These are phyloP conservation scores for Oreamnos americanus DNA, from an alignment of 2,113 vertebrate species.

Conservation along the genomic window DNA sequence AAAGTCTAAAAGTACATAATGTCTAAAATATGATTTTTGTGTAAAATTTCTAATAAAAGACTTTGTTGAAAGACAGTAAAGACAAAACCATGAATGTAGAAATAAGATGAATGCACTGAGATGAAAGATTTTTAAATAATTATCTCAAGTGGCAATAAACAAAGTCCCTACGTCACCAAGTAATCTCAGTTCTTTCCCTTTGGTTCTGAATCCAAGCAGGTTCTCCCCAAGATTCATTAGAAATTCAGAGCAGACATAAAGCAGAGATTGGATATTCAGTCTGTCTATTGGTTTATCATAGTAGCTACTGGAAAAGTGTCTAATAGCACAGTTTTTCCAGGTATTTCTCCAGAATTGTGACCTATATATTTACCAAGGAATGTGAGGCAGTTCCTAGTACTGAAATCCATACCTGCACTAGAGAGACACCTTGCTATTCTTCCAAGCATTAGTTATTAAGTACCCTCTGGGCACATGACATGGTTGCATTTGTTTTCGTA, in stretches of 20 bases:
- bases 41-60: neutral
- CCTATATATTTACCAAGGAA: neutral
- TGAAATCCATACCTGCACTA: neutral
- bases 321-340: neutral
- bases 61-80: neutral
- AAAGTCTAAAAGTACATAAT: neutral
- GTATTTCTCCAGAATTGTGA: neutral
- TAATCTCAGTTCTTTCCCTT: neutral
- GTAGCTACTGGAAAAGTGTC: neutral
- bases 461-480: neutral
- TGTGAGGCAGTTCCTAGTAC: no score
- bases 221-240: neutral
- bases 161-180: neutral
- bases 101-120: neutral
- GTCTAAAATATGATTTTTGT: neutral
- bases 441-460: neutral
- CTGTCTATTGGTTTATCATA: rapidly evolving
- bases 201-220: neutral
- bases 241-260: neutral
- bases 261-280: neutral
- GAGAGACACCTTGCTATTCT: neutral
- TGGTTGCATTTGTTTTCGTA: neutral
- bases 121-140: neutral
- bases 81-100: neutral
- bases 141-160: neutral